These are phyloP conservation scores for Dreissena polymorpha DNA, from an alignment of 1,140 invertebrate genomes.

Conservation along the genomic window DNA sequence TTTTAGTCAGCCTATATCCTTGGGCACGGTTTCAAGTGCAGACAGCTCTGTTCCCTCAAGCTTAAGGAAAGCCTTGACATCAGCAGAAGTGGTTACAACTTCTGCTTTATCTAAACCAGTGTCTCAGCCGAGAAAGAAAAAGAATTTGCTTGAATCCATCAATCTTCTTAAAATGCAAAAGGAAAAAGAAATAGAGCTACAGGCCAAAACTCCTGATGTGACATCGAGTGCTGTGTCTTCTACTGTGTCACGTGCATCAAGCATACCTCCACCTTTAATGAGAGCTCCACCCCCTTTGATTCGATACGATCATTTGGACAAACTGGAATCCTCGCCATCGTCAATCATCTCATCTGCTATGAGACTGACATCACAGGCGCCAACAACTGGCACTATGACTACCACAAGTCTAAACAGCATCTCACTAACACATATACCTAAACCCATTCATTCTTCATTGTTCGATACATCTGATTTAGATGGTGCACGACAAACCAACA, in stretches of 20 bases:
- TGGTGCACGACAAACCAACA: constrained; percentile 4
- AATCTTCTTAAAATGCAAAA: constrained; percentile 39
- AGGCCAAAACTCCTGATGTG: not conserved
- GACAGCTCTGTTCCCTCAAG: not conserved
- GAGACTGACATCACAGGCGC: constrained; percentile 17
- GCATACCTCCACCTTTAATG: constrained; percentile 60
- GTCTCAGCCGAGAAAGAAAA: constrained; percentile 30
- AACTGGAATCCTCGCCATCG: constrained; percentile 12
- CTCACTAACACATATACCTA: constrained; percentile 8
- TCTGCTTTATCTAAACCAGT: not conserved
- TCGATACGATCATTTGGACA: constrained; percentile 53
- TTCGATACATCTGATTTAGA: constrained; percentile 41
- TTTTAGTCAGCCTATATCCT: not conserved
- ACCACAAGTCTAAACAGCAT: constrained; percentile 27
- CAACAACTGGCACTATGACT: constrained; percentile 11
- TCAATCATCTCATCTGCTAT: constrained; percentile 6
- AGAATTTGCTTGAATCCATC: constrained; percentile 40
- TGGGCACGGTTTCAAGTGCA: not conserved
- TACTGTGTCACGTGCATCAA: constrained; percentile 12
- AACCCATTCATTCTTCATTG: constrained; percentile 38
- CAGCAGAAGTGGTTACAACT: not conserved
- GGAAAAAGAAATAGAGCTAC: constrained; percentile 29
- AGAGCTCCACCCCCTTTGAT: constrained; percentile 64
- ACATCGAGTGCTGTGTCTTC: not conserved
- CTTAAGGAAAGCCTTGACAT: not conserved